A percentile compares a stretch with the other conserved stretches of the same genome.
These are phyloP conservation scores for Andinoacara biseriatus DNA, from an alignment of 2,113 vertebrate species.

Conservation along the genomic window DNA sequence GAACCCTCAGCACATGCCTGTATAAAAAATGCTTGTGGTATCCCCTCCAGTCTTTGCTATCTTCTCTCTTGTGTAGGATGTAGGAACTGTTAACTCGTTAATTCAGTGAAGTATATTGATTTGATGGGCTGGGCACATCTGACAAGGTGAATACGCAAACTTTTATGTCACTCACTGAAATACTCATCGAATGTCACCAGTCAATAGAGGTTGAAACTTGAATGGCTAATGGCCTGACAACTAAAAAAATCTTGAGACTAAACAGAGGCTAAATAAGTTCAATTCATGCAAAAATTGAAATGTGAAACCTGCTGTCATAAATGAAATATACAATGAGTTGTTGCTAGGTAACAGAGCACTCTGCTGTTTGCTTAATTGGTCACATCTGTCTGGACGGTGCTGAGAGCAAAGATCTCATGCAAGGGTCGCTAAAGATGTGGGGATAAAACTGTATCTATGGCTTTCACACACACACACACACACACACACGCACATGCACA, in stretches of 20 bases:
- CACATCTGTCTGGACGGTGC: neutral
- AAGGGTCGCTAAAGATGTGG: neutral
- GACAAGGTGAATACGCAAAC: neutral
- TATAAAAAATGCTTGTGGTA: neutral
- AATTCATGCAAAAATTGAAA: conserved; percentile 29
- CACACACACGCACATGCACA: neutral
- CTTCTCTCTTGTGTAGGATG: neutral
- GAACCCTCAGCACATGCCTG: conserved; percentile 45
- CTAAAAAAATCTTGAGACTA: conserved; percentile 5
- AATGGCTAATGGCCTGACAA: neutral
- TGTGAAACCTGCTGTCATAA: conserved; percentile 58
- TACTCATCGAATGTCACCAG: neutral
- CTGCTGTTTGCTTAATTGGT: conserved; percentile 22
- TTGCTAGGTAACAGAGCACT: conserved; percentile 66
- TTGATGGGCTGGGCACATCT: neutral
- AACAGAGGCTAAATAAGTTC: neutral
- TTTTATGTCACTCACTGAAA: neutral
- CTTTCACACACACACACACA: neutral
- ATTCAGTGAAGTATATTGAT: neutral
- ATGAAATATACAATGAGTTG: conserved; percentile 50
- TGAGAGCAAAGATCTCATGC: conserved; percentile 9
- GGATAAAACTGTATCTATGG: neutral
- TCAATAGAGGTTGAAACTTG: neutral
- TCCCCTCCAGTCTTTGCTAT: neutral
- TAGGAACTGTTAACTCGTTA: neutral